Evolutionary conservation across 2,888 invertebrate genomes (phyloP).

Genomic region (Nephrotoma guestfalica): DNA sequence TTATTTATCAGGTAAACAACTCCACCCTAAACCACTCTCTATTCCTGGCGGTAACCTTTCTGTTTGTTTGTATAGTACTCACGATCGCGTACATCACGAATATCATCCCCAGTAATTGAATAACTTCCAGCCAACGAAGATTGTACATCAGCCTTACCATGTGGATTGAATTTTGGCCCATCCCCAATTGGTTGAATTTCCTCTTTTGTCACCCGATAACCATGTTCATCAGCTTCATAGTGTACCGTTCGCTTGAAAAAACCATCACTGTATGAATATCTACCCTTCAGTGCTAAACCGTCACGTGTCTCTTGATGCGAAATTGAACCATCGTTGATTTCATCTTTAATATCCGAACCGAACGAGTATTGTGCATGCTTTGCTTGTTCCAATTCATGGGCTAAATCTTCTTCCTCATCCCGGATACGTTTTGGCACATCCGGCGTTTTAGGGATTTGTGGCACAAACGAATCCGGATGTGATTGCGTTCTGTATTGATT

Average conservation of each 20-base stretch:
- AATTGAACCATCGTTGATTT: constrained; percentile 33
- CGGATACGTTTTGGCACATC: neutral
- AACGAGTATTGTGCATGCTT: constrained; percentile 35
- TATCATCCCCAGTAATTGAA: constrained; percentile 30
- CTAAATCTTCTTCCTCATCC: constrained; percentile 12
- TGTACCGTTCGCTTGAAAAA: constrained; percentile 38
- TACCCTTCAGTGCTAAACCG: constrained; percentile 28
- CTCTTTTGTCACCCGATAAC: constrained; percentile 41
- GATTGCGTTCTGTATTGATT: neutral
- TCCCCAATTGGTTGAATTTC: constrained; percentile 34
- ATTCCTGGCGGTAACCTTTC: neutral
- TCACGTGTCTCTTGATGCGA: constrained; percentile 27
- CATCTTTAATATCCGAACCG: constrained; percentile 30
- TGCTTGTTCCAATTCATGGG: constrained; percentile 23
- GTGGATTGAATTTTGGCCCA: constrained; percentile 34
- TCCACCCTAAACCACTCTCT: neutral
- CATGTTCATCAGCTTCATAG: constrained; percentile 45
- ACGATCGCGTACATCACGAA: constrained; percentile 7
- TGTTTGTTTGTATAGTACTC: neutral
- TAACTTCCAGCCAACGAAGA: constrained; percentile 33
- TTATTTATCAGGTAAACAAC: neutral
- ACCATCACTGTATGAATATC: constrained; percentile 46
- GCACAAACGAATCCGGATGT: neutral
- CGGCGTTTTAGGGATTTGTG: neutral
- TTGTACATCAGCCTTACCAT: constrained; percentile 33